A percentile compares a stretch with the other conserved stretches of the same genome.
Evolutionary conservation across 2,797 vertebrate species (phyloP).

Genomic region (Zalophus californianus): DNA sequence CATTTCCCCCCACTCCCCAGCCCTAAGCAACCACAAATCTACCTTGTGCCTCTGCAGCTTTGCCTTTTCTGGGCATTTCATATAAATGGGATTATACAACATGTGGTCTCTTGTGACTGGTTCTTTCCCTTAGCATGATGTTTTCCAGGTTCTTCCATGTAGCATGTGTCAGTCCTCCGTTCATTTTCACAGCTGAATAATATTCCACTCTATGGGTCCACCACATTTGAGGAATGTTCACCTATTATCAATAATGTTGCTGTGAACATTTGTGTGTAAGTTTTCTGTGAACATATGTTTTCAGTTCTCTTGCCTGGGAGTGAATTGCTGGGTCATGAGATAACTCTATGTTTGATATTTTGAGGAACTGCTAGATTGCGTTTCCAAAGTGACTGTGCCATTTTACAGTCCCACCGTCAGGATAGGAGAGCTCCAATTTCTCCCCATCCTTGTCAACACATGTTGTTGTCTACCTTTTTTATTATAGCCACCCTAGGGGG

Average conservation of each 20-base stretch:
- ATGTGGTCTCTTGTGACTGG: background rate
- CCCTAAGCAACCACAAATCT: background rate
- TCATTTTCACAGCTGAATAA: background rate
- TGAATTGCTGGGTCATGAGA: background rate
- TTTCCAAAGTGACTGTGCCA: background rate
- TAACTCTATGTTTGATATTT: too few species aligned
- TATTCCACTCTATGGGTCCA: background rate
- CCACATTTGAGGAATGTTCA: background rate
- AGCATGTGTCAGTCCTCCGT: rapidly evolving
- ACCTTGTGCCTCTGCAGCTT: background rate
- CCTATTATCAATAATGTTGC: background rate
- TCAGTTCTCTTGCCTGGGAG: background rate
- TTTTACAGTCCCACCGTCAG: background rate
- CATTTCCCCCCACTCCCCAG: background rate
- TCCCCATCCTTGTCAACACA: background rate
- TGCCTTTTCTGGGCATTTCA: background rate
- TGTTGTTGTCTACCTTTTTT: background rate
- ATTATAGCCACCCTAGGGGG: background rate
- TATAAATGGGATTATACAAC: too few species aligned
- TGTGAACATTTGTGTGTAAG: background rate
- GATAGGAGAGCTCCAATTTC: background rate
- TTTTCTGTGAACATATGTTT: background rate
- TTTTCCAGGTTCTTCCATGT: background rate
- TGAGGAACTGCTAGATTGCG: background rate
- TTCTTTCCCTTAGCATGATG: background rate